Percentiles rank a stretch among this genome's conserved stretches.
phyloP scores from a whole-genome alignment of 2,113 vertebrate species.

The Ibidorhyncha struthersii region DNA sequence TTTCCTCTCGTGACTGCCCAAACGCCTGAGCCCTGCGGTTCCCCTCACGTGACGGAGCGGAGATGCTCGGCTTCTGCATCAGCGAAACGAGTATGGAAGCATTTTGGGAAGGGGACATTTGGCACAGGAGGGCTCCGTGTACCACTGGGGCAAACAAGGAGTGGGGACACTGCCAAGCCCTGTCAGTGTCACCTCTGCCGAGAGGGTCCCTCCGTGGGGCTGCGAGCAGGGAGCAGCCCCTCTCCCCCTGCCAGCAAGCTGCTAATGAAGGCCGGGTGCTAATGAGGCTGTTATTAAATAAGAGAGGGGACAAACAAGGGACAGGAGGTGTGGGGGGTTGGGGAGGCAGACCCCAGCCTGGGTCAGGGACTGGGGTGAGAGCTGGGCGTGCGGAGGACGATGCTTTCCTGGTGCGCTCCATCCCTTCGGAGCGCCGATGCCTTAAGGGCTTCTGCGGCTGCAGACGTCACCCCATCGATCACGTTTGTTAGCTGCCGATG shows the following conservation, averaged over 20 bases:
- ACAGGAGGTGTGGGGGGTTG: rapidly evolving
- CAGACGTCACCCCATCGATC: neutral
- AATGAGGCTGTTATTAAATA: neutral
- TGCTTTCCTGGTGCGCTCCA: neutral
- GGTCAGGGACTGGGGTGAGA: neutral
- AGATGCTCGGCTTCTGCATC: neutral
- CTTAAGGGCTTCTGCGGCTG: neutral
- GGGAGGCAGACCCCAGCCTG: neutral
- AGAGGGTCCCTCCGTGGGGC: neutral
- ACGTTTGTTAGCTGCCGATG: rapidly evolving
- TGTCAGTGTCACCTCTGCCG: rapidly evolving
- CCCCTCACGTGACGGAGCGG: rapidly evolving
- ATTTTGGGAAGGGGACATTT: neutral
- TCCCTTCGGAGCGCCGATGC: rapidly evolving
- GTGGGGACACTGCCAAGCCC: neutral
- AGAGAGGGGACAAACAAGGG: neutral
- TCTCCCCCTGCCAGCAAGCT: neutral
- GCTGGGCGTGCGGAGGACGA: neutral
- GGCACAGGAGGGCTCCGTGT: neutral
- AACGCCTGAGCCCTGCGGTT: rapidly evolving
- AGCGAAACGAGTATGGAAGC: rapidly evolving
- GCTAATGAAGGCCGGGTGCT: neutral
- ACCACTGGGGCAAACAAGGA: neutral
- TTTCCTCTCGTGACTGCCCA: neutral
- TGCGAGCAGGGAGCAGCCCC: neutral